A percentile compares a stretch with the other conserved stretches of the same genome.
Evolutionary conservation across 2,797 vertebrate species (phyloP).

Genomic region (Echeneis naucrates): DNA sequence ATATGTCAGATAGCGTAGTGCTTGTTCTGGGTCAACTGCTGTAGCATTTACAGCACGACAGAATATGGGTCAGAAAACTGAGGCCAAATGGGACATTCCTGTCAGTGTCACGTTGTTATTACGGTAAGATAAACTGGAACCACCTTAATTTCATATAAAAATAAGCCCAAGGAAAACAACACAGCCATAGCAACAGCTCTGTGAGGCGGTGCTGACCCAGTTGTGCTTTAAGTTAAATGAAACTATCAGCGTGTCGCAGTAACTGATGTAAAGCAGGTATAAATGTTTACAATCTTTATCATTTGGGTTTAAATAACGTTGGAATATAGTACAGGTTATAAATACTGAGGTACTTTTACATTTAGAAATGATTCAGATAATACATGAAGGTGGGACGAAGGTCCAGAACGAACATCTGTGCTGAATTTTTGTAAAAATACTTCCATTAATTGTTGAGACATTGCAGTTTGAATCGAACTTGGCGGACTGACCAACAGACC

Average conservation of each 20-base stretch:
- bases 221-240: background rate
- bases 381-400: too few species aligned
- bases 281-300: too few species aligned
- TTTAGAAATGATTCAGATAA: too few species aligned
- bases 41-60: conserved; percentile 13
- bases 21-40: conserved; percentile 34
- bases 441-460: background rate
- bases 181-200: background rate
- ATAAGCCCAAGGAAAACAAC: background rate
- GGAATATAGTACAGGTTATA: too few species aligned
- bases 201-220: background rate
- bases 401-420: background rate
- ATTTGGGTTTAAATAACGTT: too few species aligned
- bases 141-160: background rate
- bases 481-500: background rate
- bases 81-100: background rate
- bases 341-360: too few species aligned
- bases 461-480: background rate
- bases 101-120: background rate
- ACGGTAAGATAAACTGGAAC: background rate
- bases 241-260: background rate
- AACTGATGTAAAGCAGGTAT: too few species aligned
- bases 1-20: conserved; percentile 23
- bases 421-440: background rate
- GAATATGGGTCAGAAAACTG: conserved; percentile 27